Evolutionary conservation across 1,140 invertebrate species (phyloP).

Genomic region (Anagrus nilaparvatae): DNA sequence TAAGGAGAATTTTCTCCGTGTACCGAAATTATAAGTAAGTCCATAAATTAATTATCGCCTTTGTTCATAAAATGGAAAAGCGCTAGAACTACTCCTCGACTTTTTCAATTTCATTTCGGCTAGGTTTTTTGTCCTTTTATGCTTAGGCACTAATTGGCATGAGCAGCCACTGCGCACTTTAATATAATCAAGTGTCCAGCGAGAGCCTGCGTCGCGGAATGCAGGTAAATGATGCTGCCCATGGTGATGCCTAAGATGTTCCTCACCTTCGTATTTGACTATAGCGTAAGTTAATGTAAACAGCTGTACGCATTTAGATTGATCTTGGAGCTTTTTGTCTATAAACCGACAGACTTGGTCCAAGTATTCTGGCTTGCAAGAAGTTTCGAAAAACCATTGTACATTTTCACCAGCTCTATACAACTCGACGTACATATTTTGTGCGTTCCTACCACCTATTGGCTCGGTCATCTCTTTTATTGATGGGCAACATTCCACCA

Average conservation of each 20-base stretch:
- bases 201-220: constrained; percentile 35
- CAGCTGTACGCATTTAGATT: constrained; percentile 70
- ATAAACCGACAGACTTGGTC: constrained; percentile 68
- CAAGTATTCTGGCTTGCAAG: constrained; percentile 59
- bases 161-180: constrained; percentile 70
- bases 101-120: no score
- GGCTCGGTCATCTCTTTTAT: constrained; percentile 67
- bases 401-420: constrained; percentile 57
- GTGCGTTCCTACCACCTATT: constrained; percentile 60
- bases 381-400: constrained; percentile 70
- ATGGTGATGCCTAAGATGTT: constrained; percentile 34
- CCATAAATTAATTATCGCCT: no score
- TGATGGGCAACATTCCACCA: constrained; percentile 71
- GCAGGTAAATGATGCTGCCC: constrained; percentile 42
- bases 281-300: constrained; percentile 79
- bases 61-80: no score
- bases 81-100: no score
- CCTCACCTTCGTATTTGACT: constrained; percentile 41
- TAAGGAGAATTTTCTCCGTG: no score
- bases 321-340: constrained; percentile 54
- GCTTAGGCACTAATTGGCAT: constrained; percentile 55
- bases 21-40: no score
- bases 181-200: constrained; percentile 74
- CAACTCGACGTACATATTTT: constrained; percentile 63
- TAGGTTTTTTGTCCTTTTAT: constrained; percentile 33